Conservation (phyloP, 2,113 vertebrate genomes). For the Brienomyrus brachyistius region DNA sequence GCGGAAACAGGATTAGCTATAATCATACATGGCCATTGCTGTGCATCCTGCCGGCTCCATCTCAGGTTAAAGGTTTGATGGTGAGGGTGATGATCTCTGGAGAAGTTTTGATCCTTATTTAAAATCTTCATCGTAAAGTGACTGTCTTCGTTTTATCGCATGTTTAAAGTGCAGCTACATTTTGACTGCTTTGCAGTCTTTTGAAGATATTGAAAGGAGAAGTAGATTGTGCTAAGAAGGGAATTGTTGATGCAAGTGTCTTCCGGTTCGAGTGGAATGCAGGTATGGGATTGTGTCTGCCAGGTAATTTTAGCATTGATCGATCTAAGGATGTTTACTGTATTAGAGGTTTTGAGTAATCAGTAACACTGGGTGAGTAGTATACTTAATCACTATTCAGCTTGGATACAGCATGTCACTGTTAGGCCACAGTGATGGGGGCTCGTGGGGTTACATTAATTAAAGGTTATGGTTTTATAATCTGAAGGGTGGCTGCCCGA, state of each 20-base stretch:
- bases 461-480: background rate
- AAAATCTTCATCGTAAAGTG: background rate
- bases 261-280: background rate
- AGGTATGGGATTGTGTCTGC: background rate
- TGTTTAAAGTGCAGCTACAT: background rate
- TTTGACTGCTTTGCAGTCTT: background rate
- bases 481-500: background rate
- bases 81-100: background rate
- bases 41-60: background rate
- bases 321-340: background rate
- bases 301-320: background rate
- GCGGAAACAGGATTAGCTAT: background rate
- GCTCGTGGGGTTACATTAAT: background rate
- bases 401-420: background rate
- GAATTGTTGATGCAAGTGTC: background rate
- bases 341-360: background rate
- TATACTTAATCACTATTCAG: background rate
- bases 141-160: background rate
- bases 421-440: background rate
- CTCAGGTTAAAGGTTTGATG: background rate
- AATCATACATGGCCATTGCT: background rate
- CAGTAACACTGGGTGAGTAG: background rate
- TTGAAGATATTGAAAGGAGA: background rate
- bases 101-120: background rate
- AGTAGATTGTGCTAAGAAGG: background rate